Evolutionary conservation across 2,797 vertebrate genomes (phyloP), one percentile per base, ranked within the genome.

Genomic region (Typhlichthys eigenmanni): DNA sequence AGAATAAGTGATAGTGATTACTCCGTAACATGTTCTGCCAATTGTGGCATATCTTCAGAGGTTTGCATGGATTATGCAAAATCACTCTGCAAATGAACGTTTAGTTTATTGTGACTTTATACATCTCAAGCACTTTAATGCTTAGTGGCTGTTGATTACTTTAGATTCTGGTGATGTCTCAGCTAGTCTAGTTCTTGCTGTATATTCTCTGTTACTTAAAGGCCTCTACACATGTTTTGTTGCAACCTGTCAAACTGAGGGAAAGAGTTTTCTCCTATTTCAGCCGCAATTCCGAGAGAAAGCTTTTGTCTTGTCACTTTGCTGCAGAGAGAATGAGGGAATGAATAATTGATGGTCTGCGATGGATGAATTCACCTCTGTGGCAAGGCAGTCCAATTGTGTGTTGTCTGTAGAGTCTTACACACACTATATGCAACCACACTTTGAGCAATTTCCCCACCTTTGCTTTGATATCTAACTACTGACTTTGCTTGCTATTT

Each of bases 341-440:
- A 80, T 89, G 79, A 91, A 89, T 89, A 88, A 89, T 88, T 87
- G 78, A 90, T 89, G 63, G 47, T 2, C 6, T 51, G 60, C 86
- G 82, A 89, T 87, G 85, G 88, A 87, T 86, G 67, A 72, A 75
- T 87, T 86, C 76, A 67, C 72, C 65, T 80, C 72, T 67, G 74
- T 76, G 67, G 68, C 76, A 69, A 75, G 69, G 62, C 13, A 46
- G 68, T 69, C 69, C 81, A 80, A 75, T 75, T 78, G 66, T 84
- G 81, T 79, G 69, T 85, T 76, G 78, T 82, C 76, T 76, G 46
- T 76, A 64, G 60, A 65, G 58, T 76, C 75, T 12, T 11, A 59
- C 80, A 77, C 64, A 68, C 62, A 69, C 71, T 76, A 76, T 83
- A 68, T 72, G 58, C 66, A 82, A 69, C 62, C 53, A 54, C 67